These are phyloP conservation scores for Melinopterus prodromus DNA, from an alignment of 2,888 invertebrate genomes.

Conservation along the genomic window DNA sequence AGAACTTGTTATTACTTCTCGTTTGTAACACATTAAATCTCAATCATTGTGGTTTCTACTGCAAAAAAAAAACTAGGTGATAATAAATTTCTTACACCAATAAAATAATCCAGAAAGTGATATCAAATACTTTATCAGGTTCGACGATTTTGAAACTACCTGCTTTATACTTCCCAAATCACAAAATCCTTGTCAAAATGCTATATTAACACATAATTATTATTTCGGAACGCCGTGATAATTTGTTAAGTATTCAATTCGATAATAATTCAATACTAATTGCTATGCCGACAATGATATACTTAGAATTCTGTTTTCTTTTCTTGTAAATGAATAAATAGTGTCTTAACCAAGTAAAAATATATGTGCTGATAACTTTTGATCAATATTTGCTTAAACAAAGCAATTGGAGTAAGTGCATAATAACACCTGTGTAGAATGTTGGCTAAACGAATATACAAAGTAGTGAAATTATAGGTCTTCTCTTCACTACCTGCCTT, in stretches of 20 bases:
- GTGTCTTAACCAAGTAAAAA: not conserved
- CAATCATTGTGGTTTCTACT: too few species aligned
- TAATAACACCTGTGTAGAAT: not conserved
- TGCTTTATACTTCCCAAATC: not conserved
- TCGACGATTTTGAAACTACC: not conserved
- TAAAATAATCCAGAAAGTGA: not conserved
- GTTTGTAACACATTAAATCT: too few species aligned
- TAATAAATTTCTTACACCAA: too few species aligned
- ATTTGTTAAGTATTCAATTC: not conserved
- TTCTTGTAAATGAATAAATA: not conserved
- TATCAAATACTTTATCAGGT: not conserved
- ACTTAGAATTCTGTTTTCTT: not conserved
- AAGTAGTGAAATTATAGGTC: not conserved
- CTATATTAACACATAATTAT: not conserved
- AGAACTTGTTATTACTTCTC: too few species aligned
- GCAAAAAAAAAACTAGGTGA: too few species aligned
- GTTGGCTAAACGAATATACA: not conserved
- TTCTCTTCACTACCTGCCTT: too few species aligned
- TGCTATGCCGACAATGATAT: not conserved
- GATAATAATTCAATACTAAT: not conserved
- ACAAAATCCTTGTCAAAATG: not conserved
- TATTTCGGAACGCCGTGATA: not conserved
- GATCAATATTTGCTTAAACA: slow-evolving; percentile 11
- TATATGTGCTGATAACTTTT: not conserved
- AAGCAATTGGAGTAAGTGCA: not conserved